Evolutionary conservation across 2,797 vertebrate genomes (phyloP).

Genomic region (Arrhamphus sclerolepis): DNA sequence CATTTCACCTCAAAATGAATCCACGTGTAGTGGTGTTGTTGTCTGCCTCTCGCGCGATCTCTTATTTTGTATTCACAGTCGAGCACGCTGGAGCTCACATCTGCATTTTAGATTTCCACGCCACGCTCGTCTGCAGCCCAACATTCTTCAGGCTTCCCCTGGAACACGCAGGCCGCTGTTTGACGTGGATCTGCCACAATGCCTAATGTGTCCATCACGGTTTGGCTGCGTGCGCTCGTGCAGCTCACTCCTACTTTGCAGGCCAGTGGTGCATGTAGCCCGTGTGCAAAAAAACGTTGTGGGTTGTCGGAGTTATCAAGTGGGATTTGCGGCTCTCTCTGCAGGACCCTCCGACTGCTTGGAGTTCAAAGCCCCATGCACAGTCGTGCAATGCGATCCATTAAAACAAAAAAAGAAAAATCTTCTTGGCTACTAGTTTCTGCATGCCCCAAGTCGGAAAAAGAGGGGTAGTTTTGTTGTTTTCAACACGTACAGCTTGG

Average conservation of each 20-base stretch:
- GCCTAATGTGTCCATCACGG: conserved; percentile 50
- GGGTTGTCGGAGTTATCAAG: conserved; percentile 98
- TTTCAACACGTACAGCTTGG: conserved; percentile 57
- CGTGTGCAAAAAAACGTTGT: conserved; percentile 85
- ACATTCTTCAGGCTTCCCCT: conserved; percentile 34
- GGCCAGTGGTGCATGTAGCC: conserved; percentile 79
- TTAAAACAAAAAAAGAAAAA: conserved; percentile 99
- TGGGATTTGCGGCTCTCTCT: conserved; percentile 97
- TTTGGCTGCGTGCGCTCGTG: conserved; percentile 36
- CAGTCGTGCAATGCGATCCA: conserved; percentile 94
- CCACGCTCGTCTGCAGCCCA: conserved; percentile 29
- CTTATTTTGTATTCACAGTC: conserved; percentile 16
- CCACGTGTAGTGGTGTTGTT: conserved; percentile 10
- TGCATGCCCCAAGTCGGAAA: conserved; percentile 85
- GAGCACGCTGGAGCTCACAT: conserved; percentile 47
- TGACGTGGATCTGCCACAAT: conserved; percentile 31
- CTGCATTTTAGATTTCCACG: conserved; percentile 61
- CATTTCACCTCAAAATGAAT: conserved; percentile 13
- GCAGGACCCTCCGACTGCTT: conserved; percentile 94
- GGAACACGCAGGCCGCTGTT: conserved; percentile 38
- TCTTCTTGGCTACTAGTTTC: conserved; percentile 90
- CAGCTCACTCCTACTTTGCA: conserved; percentile 62
- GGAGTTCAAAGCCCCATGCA: conserved; percentile 97
- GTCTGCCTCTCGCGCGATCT: conserved; percentile 6
- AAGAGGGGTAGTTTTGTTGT: conserved; percentile 51